Conservation (phyloP, 35 echinoderm and acorn worm species). For the Apostichopus californicus region DNA sequence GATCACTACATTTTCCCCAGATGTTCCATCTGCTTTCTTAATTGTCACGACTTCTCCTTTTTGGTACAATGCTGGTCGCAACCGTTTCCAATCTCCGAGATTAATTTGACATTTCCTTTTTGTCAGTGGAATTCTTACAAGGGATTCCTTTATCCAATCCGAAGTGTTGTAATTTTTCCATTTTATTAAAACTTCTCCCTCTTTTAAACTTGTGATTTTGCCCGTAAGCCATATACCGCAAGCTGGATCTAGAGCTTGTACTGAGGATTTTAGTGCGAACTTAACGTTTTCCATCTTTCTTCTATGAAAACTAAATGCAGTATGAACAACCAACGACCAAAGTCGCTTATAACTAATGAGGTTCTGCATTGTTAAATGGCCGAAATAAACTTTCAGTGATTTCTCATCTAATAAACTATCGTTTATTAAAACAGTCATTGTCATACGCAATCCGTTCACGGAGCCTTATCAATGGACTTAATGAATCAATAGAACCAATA, state of each 20-base stretch:
- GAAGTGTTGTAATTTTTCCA: neutral
- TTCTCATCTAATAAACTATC: no score
- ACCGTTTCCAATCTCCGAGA: neutral
- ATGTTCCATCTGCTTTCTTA: slow-evolving; percentile 14
- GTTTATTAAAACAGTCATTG: no score
- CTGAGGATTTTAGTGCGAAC: neutral
- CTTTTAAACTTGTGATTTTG: neutral
- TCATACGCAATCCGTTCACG: no score
- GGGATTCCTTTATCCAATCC: neutral
- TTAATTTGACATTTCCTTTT: neutral
- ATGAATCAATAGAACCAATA: no score
- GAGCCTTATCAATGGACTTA: no score
- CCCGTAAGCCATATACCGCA: slow-evolving; percentile 1
- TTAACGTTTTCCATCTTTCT: no score
- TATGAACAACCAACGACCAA: neutral
- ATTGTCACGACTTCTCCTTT: neutral
- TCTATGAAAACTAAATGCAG: no score
- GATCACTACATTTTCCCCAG: neutral
- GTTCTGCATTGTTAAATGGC: no score
- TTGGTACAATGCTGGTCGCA: neutral
- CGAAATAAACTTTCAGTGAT: no score
- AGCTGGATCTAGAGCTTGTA: neutral
- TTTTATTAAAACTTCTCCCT: neutral
- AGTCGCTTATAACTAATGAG: no score
- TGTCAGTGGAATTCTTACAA: neutral